A percentile compares a stretch with the other conserved stretches of the same genome.
phyloP scores from a whole-genome alignment of 2,888 invertebrate genomes.

The Drosophila anceps region DNA sequence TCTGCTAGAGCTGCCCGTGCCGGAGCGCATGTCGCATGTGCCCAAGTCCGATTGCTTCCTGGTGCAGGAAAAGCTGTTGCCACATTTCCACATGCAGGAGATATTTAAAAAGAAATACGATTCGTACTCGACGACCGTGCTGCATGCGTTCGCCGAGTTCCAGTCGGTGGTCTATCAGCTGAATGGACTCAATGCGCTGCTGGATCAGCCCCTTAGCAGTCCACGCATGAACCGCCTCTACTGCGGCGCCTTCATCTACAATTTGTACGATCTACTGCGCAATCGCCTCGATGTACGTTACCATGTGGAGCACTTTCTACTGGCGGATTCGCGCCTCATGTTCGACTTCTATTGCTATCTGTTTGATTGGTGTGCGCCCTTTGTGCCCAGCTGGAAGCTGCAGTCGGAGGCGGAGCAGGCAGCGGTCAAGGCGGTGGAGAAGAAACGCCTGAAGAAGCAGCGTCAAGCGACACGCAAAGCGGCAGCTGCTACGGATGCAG shows the following conservation, averaged over 20 bases:
- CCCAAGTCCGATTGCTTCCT: slow-evolving; percentile 83
- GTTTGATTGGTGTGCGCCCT: slow-evolving; percentile 80
- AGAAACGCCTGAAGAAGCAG: slow-evolving; percentile 77
- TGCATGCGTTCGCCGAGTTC: slow-evolving; percentile 84
- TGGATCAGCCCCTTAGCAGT: slow-evolving; percentile 87
- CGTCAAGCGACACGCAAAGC: slow-evolving; percentile 75
- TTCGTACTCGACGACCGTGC: slow-evolving; percentile 76
- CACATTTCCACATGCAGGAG: slow-evolving; percentile 84
- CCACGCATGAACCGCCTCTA: slow-evolving; percentile 88
- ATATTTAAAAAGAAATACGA: slow-evolving; percentile 84
- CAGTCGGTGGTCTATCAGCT: slow-evolving; percentile 84
- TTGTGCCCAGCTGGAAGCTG: slow-evolving; percentile 79
- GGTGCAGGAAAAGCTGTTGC: slow-evolving; percentile 80
- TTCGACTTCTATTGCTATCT: slow-evolving; percentile 83
- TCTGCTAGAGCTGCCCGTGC: slow-evolving; percentile 61
- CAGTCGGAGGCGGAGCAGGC: slow-evolving; percentile 43
- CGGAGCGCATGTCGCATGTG: slow-evolving; percentile 74
- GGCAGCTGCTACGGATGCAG: slow-evolving; percentile 25
- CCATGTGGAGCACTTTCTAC: slow-evolving; percentile 87
- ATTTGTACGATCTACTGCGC: slow-evolving; percentile 88
- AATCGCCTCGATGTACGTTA: slow-evolving; percentile 86
- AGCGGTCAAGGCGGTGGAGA: slow-evolving; percentile 59
- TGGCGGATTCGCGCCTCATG: slow-evolving; percentile 81
- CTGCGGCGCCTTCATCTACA: slow-evolving; percentile 92
- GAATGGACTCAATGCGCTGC: slow-evolving; percentile 87